These are phyloP conservation scores for Mamestra configurata DNA, from an alignment of 1,140 invertebrate genomes.

Conservation along the genomic window DNA sequence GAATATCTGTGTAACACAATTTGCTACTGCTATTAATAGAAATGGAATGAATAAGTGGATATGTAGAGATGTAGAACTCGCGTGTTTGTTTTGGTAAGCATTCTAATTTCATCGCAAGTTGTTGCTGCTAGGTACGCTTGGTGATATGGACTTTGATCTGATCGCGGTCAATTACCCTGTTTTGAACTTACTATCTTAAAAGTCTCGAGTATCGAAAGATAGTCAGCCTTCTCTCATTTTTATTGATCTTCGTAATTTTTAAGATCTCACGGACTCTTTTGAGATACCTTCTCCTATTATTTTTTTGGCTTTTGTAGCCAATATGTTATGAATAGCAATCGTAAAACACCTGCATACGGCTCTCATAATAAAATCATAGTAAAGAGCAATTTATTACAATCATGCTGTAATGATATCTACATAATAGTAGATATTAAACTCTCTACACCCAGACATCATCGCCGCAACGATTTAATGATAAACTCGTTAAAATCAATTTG, in stretches of 20 bases:
- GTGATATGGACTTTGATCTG: no score
- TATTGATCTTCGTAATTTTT: no score
- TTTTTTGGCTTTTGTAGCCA: not conserved
- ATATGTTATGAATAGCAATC: not conserved
- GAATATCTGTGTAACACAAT: constrained; percentile 27
- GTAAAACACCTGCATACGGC: not conserved
- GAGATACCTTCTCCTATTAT: no score
- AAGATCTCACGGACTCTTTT: no score
- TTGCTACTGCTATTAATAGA: constrained; percentile 34
- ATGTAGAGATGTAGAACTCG: not conserved
- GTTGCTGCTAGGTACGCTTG: no score
- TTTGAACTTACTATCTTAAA: no score
- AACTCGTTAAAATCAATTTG: constrained; percentile 74
- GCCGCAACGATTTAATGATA: constrained; percentile 34
- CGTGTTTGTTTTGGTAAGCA: not conserved
- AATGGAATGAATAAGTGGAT: constrained; percentile 15
- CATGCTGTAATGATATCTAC: not conserved
- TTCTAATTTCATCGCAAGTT: not conserved
- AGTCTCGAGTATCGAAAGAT: no score
- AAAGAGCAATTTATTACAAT: not conserved
- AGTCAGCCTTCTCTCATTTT: no score
- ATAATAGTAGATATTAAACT: not conserved
- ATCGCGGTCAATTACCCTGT: no score
- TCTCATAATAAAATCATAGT: not conserved
- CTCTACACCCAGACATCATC: not conserved